Percentiles rank a stretch among this genome's conserved stretches.
Conservation (phyloP, 2,797 vertebrate species). For the Neosilurus mollespiculum region DNA sequence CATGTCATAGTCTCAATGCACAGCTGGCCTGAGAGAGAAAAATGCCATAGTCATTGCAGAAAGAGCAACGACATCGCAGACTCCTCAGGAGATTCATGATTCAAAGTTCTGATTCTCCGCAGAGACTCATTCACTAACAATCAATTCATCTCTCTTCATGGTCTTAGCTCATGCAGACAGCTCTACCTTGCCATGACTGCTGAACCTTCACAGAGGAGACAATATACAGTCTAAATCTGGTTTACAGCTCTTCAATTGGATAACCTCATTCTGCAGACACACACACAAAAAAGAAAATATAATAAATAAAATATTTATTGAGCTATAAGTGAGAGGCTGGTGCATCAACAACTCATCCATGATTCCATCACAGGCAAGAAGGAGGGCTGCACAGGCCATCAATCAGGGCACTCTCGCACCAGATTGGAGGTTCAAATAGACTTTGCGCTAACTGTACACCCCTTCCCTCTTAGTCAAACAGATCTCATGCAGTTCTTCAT, state of each 20-base stretch:
- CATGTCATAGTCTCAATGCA: constrained; percentile 31
- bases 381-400: constrained; percentile 26
- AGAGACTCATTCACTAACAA: constrained; percentile 44
- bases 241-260: constrained; percentile 20
- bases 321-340: constrained; percentile 22
- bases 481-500: constrained; percentile 46
- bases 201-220: constrained; percentile 22
- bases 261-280: constrained; percentile 24
- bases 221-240: constrained; percentile 17
- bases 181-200: constrained; percentile 21
- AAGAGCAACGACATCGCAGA: constrained; percentile 34
- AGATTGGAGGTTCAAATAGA: constrained; percentile 46
- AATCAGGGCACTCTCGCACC: constrained; percentile 36
- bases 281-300: constrained; percentile 9
- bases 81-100: constrained; percentile 37
- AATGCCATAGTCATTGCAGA: constrained; percentile 35
- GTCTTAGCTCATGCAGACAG: constrained; percentile 38
- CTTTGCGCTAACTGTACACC: constrained; percentile 37
- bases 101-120: constrained; percentile 38
- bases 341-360: neutral
- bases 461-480: constrained; percentile 43
- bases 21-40: constrained; percentile 40
- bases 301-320: constrained; percentile 39
- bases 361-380: constrained; percentile 16
- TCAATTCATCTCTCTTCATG: constrained; percentile 42